Evolutionary conservation across 2,888 invertebrate genomes (phyloP), one percentile per base, ranked within the genome.

Genomic region (Rhagonycha fulva): DNA sequence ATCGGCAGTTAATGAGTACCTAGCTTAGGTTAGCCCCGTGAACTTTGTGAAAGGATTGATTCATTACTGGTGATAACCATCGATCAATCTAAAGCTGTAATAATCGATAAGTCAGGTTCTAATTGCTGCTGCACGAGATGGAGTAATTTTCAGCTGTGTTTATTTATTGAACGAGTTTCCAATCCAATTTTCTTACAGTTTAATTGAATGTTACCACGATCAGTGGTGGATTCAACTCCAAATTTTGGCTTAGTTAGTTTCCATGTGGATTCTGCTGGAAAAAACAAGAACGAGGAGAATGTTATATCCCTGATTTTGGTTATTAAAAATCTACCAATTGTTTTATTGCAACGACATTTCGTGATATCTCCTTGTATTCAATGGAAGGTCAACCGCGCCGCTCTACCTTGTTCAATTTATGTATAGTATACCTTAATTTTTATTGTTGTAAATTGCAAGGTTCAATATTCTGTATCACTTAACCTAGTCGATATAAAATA

Each of bases 401-500:
- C 26, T 66, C 63, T 66, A 66, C 26, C 63, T 23, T 66, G 72
- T 28, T 72, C 72, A 68, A 72, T 72, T 68, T 72, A 72, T 32
- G 47, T 47, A 24, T 4, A 2, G 4, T 24, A 47, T 47, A 47
- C 47, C 47, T 47, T 47, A 47, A 47, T 47, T 47, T 47, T 47
- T 68, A 72, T 72, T 47, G 68, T 28, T 14, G 60, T 62, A 62
- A 32, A 61, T 32, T 72, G 71, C 71, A 72, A 72, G 72, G 72
- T 72, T 72, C 72, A 72, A 72, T 72, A 72, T 72, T 72, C 72
- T 68, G 72, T 68, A 72, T 23, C 72, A 72, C 62, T 68, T 68
- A 72, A 68, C 72, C 68, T 72, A 68, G 68, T 62, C 72, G 67
- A 72, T 68, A 62, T 72, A 68, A 72, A 14, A 67, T 60, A 72